phyloP scores from a whole-genome alignment of 2,888 invertebrate species.

The Lasioglossum villosulum region DNA sequence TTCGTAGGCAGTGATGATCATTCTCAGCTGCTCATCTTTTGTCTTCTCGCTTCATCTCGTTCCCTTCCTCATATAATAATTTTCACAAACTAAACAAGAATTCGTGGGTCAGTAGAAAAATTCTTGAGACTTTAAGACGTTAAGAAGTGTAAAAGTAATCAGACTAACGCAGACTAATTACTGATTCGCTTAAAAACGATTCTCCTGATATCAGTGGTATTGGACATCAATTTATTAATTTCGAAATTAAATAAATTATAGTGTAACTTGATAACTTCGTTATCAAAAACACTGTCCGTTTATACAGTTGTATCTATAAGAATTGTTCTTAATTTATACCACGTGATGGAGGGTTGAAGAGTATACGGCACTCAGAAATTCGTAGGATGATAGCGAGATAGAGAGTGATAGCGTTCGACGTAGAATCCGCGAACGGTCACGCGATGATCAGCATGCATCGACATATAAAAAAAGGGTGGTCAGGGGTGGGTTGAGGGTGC shows the following conservation, averaged over 20 bases:
- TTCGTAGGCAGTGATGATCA: slow-evolving; percentile 12
- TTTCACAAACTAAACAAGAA: neutral
- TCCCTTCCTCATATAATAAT: neutral
- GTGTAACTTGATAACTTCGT: neutral
- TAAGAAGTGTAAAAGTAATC: neutral
- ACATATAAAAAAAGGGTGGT: slow-evolving; percentile 43
- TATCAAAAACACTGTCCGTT: neutral
- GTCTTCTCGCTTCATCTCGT: neutral
- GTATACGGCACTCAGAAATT: too few species aligned
- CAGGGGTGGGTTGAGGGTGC: slow-evolving; percentile 47
- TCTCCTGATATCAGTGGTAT: neutral
- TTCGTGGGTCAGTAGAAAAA: neutral
- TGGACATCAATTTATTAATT: neutral
- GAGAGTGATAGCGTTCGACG: slow-evolving; percentile 35
- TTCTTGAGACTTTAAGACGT: neutral
- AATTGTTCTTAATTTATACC: neutral
- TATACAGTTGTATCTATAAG: neutral
- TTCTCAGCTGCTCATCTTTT: neutral
- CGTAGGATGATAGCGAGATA: slow-evolving; percentile 3
- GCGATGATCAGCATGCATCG: slow-evolving; percentile 36
- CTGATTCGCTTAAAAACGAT: neutral
- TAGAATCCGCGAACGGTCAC: slow-evolving; percentile 47
- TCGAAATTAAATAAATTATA: neutral
- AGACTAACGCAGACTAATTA: neutral
- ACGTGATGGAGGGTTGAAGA: too few species aligned